Evolutionary conservation across 1,140 invertebrate genomes (phyloP), one percentile per base, ranked within the genome.

Genomic region (silkworm (Bombyx mori)): DNA sequence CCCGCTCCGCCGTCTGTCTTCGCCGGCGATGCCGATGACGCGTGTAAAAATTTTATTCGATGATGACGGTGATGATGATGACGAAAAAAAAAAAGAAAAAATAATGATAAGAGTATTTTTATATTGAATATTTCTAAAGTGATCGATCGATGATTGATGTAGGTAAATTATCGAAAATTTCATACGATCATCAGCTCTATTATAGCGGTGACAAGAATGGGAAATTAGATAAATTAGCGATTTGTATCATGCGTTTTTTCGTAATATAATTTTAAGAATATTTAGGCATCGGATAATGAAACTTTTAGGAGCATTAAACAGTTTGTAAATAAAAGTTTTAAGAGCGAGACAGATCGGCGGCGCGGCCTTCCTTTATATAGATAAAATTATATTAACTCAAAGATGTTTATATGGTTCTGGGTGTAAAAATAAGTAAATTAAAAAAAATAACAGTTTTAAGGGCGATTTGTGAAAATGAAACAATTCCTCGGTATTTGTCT

Each of bases 341-440:
- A 54, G 65, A 71, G 63, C 62, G 74, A 67, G 69, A 59, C 63
- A 59, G 66, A 64, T 68, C 64, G 70, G 76, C 71, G 76, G 77
- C 73, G 72, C 54, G 68, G 65, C 57, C 69, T 65, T 67, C 75
- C 72, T 56, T 85, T 82, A 88, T 86, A 83, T 87, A 87, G 81
- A 80, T 87, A 88, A 88, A 88, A 86, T 88, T 86, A 86, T 83
- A 86, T 88, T 88, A 76, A 86, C 77, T 82, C 77, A 87, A 86
- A 85, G 82, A 86, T 86, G 88, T 89, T 89, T 89, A 89, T 89
- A 88, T 89, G 80, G 82, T 85, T 88, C 88, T 87, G 88, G 86
- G 82, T 86, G 85, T 88, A 88, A 86, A 74, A 83, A 86, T 85
- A 35, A 69, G 68, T 75, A 76, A 81, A 79, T 82, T 79, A 82